Evolutionary conservation across 92 coral and sea anemone genomes (phyloP).

Genomic region (Paragorgia papillata): DNA sequence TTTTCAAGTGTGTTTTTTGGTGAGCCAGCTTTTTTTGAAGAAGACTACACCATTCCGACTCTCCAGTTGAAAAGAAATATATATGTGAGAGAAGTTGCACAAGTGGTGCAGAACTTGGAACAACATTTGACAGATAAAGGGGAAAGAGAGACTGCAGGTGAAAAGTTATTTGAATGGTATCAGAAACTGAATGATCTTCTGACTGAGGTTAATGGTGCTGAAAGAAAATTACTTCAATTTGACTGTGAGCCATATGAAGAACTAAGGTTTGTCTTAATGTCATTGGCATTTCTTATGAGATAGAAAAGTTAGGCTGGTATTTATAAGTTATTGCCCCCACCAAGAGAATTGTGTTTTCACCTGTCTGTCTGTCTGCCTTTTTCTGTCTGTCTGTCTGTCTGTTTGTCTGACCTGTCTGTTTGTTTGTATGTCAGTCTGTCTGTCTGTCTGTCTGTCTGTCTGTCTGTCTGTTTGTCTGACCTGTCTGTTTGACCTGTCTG

Average conservation of each 20-base stretch:
- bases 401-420: too few species aligned
- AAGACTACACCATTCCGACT: slow-evolving; percentile 23
- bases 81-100: slow-evolving; percentile 16
- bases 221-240: slow-evolving; percentile 23
- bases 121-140: background rate
- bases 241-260: slow-evolving; percentile 44
- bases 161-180: slow-evolving; percentile 38
- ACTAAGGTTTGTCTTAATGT: slow-evolving; percentile 40
- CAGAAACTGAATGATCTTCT: background rate
- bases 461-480: too few species aligned
- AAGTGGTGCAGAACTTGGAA: background rate
- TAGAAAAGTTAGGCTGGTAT: too few species aligned
- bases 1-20: slow-evolving; percentile 41
- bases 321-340: too few species aligned
- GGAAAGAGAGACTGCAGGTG: background rate
- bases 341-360: too few species aligned
- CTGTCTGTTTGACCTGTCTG: too few species aligned
- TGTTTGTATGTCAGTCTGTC: too few species aligned
- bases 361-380: too few species aligned
- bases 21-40: slow-evolving; percentile 26
- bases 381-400: too few species aligned
- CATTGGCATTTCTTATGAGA: too few species aligned
- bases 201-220: slow-evolving; percentile 25
- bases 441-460: too few species aligned
- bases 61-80: slow-evolving; percentile 8